These are phyloP conservation scores for Hippopotamyrus pictus DNA, from an alignment of 2,797 vertebrate species.

Conservation along the genomic window DNA sequence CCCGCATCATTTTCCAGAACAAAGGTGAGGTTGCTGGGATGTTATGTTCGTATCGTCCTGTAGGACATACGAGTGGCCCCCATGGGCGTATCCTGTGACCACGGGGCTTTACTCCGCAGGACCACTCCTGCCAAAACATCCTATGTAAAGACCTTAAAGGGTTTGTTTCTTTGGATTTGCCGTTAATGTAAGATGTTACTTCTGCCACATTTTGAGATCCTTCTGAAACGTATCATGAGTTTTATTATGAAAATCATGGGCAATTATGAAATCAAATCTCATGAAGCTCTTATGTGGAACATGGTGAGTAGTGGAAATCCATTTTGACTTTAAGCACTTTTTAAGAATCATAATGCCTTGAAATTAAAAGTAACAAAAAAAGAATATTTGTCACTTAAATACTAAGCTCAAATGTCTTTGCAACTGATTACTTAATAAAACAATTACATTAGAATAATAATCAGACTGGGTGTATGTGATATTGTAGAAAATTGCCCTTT, in stretches of 20 bases:
- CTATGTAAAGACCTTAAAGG: not conserved
- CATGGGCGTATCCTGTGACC: slow-evolving; percentile 40
- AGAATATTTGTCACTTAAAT: not conserved
- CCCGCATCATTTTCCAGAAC: slow-evolving; percentile 27
- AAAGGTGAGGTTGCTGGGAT: slow-evolving; percentile 22
- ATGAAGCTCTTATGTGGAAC: not conserved
- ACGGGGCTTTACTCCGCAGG: slow-evolving; percentile 33
- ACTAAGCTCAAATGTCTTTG: not conserved
- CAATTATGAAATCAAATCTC: not conserved
- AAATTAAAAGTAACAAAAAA: not conserved
- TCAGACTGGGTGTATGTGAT: not conserved
- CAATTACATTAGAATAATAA: not conserved
- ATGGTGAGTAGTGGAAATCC: not conserved
- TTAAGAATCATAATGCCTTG: not conserved
- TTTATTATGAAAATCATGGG: not conserved
- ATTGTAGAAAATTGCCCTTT: slow-evolving; percentile 52
- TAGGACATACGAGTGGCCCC: slow-evolving; percentile 43
- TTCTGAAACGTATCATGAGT: not conserved
- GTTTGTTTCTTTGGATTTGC: not conserved
- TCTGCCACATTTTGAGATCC: not conserved
- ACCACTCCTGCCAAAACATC: slow-evolving; percentile 32
- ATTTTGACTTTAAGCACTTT: not conserved
- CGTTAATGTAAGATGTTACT: not conserved
- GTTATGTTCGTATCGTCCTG: slow-evolving; percentile 50
- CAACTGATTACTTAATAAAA: not conserved